Percentiles rank a stretch among this genome's conserved stretches.
Conservation (phyloP, 2,888 invertebrate species). For the Elmis aenea region DNA sequence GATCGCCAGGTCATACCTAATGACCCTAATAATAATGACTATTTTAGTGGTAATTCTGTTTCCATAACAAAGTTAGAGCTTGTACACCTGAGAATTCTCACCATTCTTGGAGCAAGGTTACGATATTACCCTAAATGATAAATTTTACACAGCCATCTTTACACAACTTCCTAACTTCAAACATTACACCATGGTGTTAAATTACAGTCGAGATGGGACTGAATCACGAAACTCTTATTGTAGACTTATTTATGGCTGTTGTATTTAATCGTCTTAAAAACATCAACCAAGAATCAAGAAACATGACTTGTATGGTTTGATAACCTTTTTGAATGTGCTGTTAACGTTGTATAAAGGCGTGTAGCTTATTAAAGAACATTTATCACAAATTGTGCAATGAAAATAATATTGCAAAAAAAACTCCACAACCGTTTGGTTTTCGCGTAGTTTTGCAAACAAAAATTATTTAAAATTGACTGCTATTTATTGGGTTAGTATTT, state of each 20-base stretch:
- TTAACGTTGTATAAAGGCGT: too few species aligned
- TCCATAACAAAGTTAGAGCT: constrained; percentile 44
- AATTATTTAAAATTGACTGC: too few species aligned
- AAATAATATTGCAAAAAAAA: too few species aligned
- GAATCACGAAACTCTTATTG: constrained; percentile 34
- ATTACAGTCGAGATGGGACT: constrained; percentile 30
- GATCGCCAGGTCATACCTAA: constrained; percentile 37
- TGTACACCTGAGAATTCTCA: constrained; percentile 40
- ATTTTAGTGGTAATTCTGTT: constrained; percentile 44
- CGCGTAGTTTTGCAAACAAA: too few species aligned
- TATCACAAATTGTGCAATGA: too few species aligned
- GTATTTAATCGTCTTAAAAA: too few species aligned
- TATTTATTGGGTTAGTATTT: too few species aligned
- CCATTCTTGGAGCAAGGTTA: constrained; percentile 32
- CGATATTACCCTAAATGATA: constrained; percentile 37
- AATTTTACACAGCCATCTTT: constrained; percentile 35
- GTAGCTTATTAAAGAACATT: too few species aligned
- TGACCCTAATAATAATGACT: constrained; percentile 43
- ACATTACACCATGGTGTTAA: constrained; percentile 33
- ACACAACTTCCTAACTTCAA: constrained; percentile 40
- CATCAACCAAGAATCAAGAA: too few species aligned
- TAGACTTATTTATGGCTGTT: constrained; percentile 27
- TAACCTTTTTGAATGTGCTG: too few species aligned
- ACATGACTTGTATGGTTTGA: too few species aligned
- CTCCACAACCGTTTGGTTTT: too few species aligned